These are phyloP conservation scores for Zaprionus capensis DNA, from an alignment of 1,140 invertebrate genomes.

Conservation along the genomic window DNA sequence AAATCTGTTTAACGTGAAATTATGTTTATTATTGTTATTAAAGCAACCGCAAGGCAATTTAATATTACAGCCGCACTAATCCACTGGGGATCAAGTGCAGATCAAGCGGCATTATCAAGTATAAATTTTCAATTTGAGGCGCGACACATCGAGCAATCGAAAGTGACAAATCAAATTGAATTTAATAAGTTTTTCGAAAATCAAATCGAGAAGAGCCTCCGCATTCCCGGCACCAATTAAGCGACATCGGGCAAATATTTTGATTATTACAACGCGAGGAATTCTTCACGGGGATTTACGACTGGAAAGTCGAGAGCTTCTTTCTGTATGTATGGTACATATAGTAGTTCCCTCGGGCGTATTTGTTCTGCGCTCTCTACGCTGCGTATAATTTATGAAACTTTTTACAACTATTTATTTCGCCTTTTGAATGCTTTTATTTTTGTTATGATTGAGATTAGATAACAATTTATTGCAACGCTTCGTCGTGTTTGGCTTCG, in stretches of 20 bases:
- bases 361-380: conserved; percentile 11
- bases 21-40: conserved; percentile 79
- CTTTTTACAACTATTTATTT: conserved; percentile 64
- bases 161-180: conserved; percentile 67
- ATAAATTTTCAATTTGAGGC: conserved; percentile 69
- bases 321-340: neutral
- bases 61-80: conserved; percentile 82
- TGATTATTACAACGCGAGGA: neutral
- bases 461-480: conserved; percentile 81
- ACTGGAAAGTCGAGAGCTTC: conserved; percentile 27
- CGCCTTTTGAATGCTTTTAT: conserved; percentile 69
- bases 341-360: neutral
- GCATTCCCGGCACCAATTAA: conserved; percentile 12
- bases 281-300: conserved; percentile 30
- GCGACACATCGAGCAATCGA: conserved; percentile 29
- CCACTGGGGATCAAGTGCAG: conserved; percentile 81
- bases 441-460: conserved; percentile 81
- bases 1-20: conserved; percentile 76
- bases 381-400: conserved; percentile 53
- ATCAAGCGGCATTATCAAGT: conserved; percentile 76
- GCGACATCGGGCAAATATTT: conserved; percentile 11
- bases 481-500: conserved; percentile 49
- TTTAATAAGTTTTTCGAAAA: conserved; percentile 48
- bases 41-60: conserved; percentile 81
- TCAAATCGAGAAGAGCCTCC: neutral